A percentile compares a stretch with the other conserved stretches of the same genome.
Evolutionary conservation across 2,888 invertebrate species (phyloP).

Genomic region (Slavum lentiscoides): DNA sequence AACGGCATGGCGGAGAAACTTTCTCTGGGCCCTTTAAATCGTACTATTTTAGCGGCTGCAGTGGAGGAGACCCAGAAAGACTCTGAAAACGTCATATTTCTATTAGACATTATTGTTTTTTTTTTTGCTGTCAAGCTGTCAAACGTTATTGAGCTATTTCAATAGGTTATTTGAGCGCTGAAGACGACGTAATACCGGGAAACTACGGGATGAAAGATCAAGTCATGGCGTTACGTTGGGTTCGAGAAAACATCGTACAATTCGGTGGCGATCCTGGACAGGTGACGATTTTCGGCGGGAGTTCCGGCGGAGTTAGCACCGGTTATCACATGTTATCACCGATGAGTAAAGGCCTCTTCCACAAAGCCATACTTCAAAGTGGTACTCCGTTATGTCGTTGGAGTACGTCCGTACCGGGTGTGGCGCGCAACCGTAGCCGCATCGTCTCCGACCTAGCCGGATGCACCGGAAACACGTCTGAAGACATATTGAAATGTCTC

Average conservation of each 20-base stretch:
- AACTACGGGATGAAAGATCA: conserved; percentile 55
- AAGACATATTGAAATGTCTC: conserved; percentile 21
- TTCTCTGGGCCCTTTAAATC: too few relatives aligned
- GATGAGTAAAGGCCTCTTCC: conserved; percentile 20
- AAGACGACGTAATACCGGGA: conserved; percentile 53
- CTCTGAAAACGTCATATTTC: too few relatives aligned
- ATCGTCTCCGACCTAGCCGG: conserved; percentile 66
- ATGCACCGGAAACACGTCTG: not conserved
- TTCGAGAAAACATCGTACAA: conserved; percentile 46
- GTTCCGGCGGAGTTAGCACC: conserved; percentile 54
- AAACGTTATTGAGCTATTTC: too few relatives aligned
- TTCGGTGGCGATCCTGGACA: conserved; percentile 52
- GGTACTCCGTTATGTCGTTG: conserved; percentile 68
- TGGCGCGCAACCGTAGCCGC: conserved; percentile 66
- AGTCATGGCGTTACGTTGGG: conserved; percentile 52
- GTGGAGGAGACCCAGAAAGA: too few relatives aligned
- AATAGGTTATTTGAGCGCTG: conserved; percentile 54
- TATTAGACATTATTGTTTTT: too few relatives aligned
- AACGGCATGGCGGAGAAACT: too few relatives aligned
- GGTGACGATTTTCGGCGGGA: conserved; percentile 55
- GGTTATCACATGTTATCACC: conserved; percentile 54
- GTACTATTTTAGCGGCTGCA: too few relatives aligned
- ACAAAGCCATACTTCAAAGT: conserved; percentile 12
- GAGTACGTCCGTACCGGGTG: conserved; percentile 63
- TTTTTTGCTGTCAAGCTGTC: not conserved